Evolutionary conservation across 1,140 invertebrate genomes (phyloP).

Genomic region (Luehdorfia chinensis): DNA sequence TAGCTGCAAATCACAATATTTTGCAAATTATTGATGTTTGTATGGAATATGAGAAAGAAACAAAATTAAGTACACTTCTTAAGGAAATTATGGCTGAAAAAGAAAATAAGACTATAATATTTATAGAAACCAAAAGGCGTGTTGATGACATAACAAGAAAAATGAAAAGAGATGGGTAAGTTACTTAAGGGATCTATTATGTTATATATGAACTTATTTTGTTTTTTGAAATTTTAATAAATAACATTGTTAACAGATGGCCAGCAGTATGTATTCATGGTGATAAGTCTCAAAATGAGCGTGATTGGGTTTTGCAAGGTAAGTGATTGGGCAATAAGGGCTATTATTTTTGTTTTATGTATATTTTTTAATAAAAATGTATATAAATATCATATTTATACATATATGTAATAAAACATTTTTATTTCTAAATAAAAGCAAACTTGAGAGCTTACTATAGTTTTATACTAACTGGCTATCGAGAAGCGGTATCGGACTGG

Average conservation of each 20-base stretch:
- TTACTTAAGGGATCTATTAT: too few relatives aligned
- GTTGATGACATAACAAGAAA: conserved; percentile 93
- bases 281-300: conserved; percentile 93
- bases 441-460: background rate
- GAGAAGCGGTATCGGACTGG: conserved; percentile 68
- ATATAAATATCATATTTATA: conserved; percentile 3
- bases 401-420: conserved; percentile 6
- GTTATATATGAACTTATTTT: too few relatives aligned
- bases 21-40: conserved; percentile 94
- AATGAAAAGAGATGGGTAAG: conserved; percentile 89
- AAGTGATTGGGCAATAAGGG: conserved; percentile 53
- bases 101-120: conserved; percentile 94
- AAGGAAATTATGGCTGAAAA: conserved; percentile 91
- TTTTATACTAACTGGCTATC: conserved; percentile 14
- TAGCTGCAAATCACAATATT: conserved; percentile 96
- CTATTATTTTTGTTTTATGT: conserved; percentile 25
- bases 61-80: conserved; percentile 85
- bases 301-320: conserved; percentile 89
- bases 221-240: too few relatives aligned
- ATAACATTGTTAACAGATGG: conserved; percentile 74
- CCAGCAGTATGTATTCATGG: conserved; percentile 92
- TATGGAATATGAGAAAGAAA: conserved; percentile 88
- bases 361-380: conserved; percentile 28
- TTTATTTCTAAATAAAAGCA: conserved; percentile 9
- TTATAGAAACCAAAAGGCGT: conserved; percentile 94